These are phyloP conservation scores for Cebus imitator DNA, from an alignment of 2,113 vertebrate genomes.

Conservation along the genomic window DNA sequence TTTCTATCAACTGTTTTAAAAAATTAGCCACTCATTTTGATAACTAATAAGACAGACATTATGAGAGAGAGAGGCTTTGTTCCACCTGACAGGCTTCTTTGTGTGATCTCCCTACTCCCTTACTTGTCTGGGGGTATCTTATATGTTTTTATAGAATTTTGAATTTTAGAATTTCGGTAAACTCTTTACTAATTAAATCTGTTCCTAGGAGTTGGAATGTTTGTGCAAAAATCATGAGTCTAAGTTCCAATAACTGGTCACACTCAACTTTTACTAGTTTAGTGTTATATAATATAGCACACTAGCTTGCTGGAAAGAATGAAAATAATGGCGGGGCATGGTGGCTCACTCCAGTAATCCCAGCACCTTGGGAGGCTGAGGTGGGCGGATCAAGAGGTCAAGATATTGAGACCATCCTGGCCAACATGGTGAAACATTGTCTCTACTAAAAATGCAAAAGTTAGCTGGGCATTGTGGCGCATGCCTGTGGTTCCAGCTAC, in stretches of 20 bases:
- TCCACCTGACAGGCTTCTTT: not conserved
- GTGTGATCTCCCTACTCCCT: not conserved
- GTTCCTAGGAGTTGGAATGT: not conserved
- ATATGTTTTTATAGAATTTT: not conserved
- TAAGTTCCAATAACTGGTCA: not conserved
- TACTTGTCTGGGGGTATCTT: not conserved
- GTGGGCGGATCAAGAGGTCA: no score
- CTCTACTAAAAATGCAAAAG: no score
- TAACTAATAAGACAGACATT: no score
- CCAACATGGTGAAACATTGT: no score
- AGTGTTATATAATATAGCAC: not conserved
- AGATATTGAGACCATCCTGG: no score
- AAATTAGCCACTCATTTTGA: not conserved
- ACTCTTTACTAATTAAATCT: not conserved
- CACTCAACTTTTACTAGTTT: not conserved
- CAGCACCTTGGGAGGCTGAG: no score
- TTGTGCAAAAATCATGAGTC: not conserved
- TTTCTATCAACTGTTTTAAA: not conserved
- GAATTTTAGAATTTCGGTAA: not conserved
- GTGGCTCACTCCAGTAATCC: no score
- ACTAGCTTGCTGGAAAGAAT: not conserved
- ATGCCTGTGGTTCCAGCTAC: no score
- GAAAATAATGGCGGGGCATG: no score
- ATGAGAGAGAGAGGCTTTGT: not conserved
- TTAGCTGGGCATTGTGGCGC: no score